These are phyloP conservation scores for Hystrix brachyura DNA, from an alignment of 2,113 vertebrate species.

Conservation along the genomic window DNA sequence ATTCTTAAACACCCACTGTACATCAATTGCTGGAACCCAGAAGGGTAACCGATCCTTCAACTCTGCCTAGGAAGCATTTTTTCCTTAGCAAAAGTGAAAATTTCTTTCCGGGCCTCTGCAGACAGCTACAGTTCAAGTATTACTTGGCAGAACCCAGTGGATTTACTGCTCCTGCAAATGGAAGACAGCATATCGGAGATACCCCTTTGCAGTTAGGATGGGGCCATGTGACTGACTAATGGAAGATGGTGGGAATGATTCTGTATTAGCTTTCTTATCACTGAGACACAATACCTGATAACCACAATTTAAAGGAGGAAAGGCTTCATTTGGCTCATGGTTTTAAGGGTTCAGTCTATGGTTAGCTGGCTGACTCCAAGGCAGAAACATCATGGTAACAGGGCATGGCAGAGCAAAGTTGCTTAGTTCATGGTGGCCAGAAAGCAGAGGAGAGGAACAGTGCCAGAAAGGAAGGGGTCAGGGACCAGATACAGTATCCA, in stretches of 20 bases:
- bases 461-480: neutral
- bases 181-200: no score
- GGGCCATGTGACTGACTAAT: neutral
- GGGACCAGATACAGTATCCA: neutral
- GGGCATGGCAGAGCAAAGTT: neutral
- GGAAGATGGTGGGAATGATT: neutral
- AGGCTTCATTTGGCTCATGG: neutral
- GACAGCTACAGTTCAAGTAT: neutral
- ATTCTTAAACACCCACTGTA: neutral
- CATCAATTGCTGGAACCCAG: rapidly evolving
- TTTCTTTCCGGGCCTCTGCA: neutral
- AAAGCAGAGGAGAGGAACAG: neutral
- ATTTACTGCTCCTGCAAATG: neutral
- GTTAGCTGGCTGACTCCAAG: neutral
- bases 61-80: neutral
- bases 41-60: neutral
- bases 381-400: neutral
- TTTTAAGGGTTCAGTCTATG: neutral
- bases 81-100: neutral
- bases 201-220: neutral
- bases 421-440: neutral
- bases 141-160: neutral
- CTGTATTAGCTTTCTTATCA: neutral
- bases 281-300: neutral
- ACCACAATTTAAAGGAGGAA: neutral